Evolutionary conservation across 2,797 vertebrate genomes (phyloP), one percentile per base, ranked within the genome.

Genomic region (Brachyrhaphis roseni): DNA sequence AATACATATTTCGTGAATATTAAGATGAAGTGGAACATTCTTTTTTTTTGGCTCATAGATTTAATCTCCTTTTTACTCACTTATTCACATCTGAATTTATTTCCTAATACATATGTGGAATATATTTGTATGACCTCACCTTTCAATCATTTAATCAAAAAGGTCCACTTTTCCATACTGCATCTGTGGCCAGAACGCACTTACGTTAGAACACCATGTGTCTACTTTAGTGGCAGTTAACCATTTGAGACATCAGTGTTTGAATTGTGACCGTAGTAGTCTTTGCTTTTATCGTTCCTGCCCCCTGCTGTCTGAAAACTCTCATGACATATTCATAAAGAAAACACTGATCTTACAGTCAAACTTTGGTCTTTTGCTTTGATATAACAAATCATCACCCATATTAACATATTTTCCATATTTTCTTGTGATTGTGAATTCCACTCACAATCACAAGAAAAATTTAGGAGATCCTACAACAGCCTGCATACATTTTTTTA

Each of bases 281-380:
- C 10, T 39, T 10, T 39, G 20, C 20, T 68, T 39, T 39, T 12
- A 41, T 68, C 62, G 8, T 26, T 68, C 26, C 83, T 90, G 89
- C 92, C 92, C 88, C 81, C 94, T 94, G 82, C 89, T 90, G 94
- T 75, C 79, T 72, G 74, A 62, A 78, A 66, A 75, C 4, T 47
- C 15, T 39, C 26, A 90, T 82, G 84, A 84, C 92, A 87, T 28
- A 71, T 31, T 2, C 15, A 41, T 23, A 23, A 53, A n/a, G 12
- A 23, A 26, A 43, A 20, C 12, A 20, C 64, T 34, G 15, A 12
- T 62, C 10, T 59, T 45, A 39, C 6, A 20, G 16, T 66, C 7
- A 66, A 66, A 18, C 39, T 34, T 34, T 8, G 62, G 8, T 66
- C 4, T 64, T 18, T 64, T 39, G 62, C 39, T 20, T 39, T 41